Evolutionary conservation across 2,888 invertebrate genomes (phyloP), one percentile per base, ranked within the genome.

Genomic region (Rotaria socialis): DNA sequence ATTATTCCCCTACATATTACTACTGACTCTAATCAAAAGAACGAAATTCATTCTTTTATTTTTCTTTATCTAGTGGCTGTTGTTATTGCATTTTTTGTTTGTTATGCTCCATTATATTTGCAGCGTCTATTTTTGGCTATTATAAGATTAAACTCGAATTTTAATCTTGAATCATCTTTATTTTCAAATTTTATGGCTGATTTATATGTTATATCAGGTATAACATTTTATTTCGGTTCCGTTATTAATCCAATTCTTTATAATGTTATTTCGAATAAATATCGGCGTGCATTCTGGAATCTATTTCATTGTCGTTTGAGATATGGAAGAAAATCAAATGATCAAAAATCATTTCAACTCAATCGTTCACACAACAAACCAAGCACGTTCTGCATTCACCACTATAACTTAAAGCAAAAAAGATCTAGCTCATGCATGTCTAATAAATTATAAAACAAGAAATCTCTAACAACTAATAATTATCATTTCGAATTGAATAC

Each of bases 261-360:
- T 22, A 84, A 84, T 84, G 41, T 84, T 41, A 41, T 84, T 19
- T 84, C 84, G 35, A 84, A 84, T 52, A 84, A 84, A 84, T 84
- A 84, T 84, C 52, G 84, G 19, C 84, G 35, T 27, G 84, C 84
- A 84, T 84, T 84, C 55, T 35, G 41, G 16, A 5, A 55, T 56
- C n/a, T 84, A 35, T 4, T 84, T 55, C 55, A n/a, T 84, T 52
- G 84, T 55, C 52, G 55, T 22, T 55, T 84, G 47, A 47, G 14
- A 35, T 16, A 16, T 27, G 4, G 6, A 19, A 67, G 35, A 35
- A 67, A 27, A 35, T 67, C 19, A 41, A 67, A 35, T 16, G 35
- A 35, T 16, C 35, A 24, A 14, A 55, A 55, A 55, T 24, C 16
- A 27, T 56, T 56, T 27, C 67, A 67, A 67, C 35, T 16, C 7